A percentile compares a stretch with the other conserved stretches of the same genome.
Conservation (phyloP, 2,797 vertebrate species). For the Acrocephalus scirpaceus region DNA sequence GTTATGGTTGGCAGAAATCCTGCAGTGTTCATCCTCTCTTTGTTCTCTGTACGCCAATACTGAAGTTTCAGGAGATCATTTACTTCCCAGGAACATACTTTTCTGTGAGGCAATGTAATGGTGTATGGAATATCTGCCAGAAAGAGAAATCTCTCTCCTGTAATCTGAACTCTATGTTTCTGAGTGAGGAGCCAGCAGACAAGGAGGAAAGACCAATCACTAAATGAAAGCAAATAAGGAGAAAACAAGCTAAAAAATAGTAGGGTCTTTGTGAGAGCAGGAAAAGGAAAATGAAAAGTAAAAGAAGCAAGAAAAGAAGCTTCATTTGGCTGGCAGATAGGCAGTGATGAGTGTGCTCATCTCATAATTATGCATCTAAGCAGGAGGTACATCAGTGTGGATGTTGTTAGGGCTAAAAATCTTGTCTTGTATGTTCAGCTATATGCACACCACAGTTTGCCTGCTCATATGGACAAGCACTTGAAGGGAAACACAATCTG, state of each 20-base stretch:
- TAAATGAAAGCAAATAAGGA: background rate
- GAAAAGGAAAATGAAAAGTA: background rate
- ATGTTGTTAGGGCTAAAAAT: background rate
- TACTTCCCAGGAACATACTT: background rate
- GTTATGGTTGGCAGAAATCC: background rate
- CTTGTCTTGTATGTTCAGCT: conserved; percentile 23
- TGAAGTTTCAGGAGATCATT: background rate
- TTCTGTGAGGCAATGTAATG: background rate
- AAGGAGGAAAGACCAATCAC: background rate
- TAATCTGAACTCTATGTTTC: background rate
- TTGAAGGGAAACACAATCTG: conserved; percentile 62
- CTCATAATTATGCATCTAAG: background rate
- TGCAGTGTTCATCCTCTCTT: background rate
- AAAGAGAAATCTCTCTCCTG: background rate
- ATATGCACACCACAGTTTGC: conserved; percentile 10
- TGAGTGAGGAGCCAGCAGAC: background rate
- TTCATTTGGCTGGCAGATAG: background rate
- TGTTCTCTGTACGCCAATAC: background rate
- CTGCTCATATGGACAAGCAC: conserved; percentile 40
- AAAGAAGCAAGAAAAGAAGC: background rate
- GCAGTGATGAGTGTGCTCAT: background rate
- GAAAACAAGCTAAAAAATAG: background rate
- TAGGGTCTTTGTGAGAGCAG: background rate
- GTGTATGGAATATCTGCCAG: background rate
- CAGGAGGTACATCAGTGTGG: background rate